phyloP scores from a whole-genome alignment of 1,140 invertebrate species.

The Apis dorsata region DNA sequence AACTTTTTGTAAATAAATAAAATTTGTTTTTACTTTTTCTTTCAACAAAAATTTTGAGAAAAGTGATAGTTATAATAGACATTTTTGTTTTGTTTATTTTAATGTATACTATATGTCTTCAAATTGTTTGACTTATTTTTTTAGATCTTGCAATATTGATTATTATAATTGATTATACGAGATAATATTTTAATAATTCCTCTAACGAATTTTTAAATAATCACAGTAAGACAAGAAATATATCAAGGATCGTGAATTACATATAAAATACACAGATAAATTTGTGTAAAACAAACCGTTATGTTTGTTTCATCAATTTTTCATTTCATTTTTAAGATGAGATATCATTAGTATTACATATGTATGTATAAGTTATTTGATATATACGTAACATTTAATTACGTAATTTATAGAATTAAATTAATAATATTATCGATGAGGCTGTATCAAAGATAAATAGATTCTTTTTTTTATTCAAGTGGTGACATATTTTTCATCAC shows the following conservation, averaged over 20 bases:
- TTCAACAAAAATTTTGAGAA: too few species aligned
- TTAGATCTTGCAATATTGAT: too few species aligned
- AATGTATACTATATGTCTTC: neutral
- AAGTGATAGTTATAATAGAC: too few species aligned
- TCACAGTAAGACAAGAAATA: neutral
- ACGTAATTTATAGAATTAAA: neutral
- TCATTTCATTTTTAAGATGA: neutral
- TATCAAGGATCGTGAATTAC: neutral
- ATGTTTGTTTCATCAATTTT: neutral
- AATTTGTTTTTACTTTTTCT: too few species aligned
- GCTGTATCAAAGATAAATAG: constrained; percentile 20
- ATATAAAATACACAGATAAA: neutral
- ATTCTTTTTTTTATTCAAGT: neutral
- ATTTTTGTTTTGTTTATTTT: neutral
- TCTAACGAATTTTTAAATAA: neutral
- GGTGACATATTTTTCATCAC: neutral
- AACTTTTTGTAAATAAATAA: too few species aligned
- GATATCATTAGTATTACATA: constrained; percentile 10
- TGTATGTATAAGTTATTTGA: neutral
- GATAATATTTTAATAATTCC: neutral
- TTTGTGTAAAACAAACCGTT: neutral
- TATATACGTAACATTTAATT: neutral
- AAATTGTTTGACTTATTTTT: neutral
- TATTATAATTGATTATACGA: neutral
- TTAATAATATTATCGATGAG: neutral